Percentiles rank a stretch among this genome's conserved stretches.
These are phyloP conservation scores for Nomada ruficornis DNA, from an alignment of 2,888 invertebrate species.

Conservation along the genomic window DNA sequence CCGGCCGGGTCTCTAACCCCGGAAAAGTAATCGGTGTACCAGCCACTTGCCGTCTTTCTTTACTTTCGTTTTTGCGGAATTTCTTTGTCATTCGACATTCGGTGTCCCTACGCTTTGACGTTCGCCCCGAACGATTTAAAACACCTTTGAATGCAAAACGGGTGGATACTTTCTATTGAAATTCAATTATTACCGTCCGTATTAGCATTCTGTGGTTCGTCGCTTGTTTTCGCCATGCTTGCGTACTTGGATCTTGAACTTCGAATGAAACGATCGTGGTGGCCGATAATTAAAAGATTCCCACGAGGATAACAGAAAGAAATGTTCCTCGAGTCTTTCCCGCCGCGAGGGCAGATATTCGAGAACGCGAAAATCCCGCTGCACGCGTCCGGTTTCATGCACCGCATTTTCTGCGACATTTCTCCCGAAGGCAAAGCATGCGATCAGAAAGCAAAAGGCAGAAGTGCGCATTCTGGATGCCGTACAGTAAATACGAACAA, in stretches of 20 bases:
- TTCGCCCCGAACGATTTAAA: slow-evolving; percentile 29
- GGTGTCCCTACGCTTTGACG: neutral
- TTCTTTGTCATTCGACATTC: neutral
- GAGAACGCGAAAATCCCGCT: slow-evolving; percentile 37
- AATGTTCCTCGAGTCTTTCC: slow-evolving; percentile 14
- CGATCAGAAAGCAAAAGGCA: slow-evolving; percentile 30
- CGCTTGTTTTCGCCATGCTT: slow-evolving; percentile 2
- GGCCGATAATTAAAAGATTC: slow-evolving; percentile 12
- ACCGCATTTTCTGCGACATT: slow-evolving; percentile 53
- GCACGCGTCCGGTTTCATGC: slow-evolving; percentile 40
- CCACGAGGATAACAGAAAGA: slow-evolving; percentile 26
- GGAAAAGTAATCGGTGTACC: slow-evolving; percentile 43
- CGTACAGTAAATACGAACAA: neutral
- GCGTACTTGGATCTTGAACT: slow-evolving; percentile 21
- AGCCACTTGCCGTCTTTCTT: neutral
- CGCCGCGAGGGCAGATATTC: slow-evolving; percentile 27
- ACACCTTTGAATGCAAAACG: slow-evolving; percentile 47
- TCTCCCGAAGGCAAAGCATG: slow-evolving; percentile 36
- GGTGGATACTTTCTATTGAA: slow-evolving; percentile 44
- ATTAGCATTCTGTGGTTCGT: slow-evolving; percentile 45
- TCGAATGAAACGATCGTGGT: slow-evolving; percentile 20
- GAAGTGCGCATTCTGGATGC: slow-evolving; percentile 39
- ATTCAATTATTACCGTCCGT: slow-evolving; percentile 47
- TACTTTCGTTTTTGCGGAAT: slow-evolving; percentile 28
- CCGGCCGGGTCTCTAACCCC: slow-evolving; percentile 62